Percentiles rank a stretch among this genome's conserved stretches.
These are phyloP conservation scores for Gymnosoma rotundatum DNA, from an alignment of 2,888 invertebrate genomes.

Conservation along the genomic window DNA sequence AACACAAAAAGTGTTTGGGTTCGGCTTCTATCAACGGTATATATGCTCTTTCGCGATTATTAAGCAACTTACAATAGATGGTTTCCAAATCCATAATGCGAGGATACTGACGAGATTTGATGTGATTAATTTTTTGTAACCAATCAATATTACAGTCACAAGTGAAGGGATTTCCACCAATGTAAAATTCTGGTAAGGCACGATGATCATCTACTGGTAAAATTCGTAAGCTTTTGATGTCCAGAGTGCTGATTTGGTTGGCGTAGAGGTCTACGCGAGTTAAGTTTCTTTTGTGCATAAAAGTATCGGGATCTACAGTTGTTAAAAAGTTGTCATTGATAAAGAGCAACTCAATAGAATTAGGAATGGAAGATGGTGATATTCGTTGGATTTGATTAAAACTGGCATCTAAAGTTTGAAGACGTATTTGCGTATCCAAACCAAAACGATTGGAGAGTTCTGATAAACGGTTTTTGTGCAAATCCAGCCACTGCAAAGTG, in stretches of 20 bases:
- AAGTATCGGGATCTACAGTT: conserved; percentile 93
- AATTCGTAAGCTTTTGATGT: conserved; percentile 92
- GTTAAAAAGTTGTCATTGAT: conserved; percentile 94
- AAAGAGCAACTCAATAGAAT: conserved; percentile 92
- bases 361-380: conserved; percentile 89
- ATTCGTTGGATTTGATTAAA: conserved; percentile 93
- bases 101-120: conserved; percentile 93
- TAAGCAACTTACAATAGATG: conserved; percentile 93
- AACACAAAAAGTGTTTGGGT: conserved; percentile 94
- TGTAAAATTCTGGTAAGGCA: conserved; percentile 93
- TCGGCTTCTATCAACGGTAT: conserved; percentile 93
- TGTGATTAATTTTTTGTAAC: conserved; percentile 95
- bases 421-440: conserved; percentile 86
- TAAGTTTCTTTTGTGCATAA: conserved; percentile 93
- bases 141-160: conserved; percentile 98
- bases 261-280: conserved; percentile 96
- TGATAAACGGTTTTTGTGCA: conserved; percentile 92
- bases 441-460: conserved; percentile 90
- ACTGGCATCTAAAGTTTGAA: conserved; percentile 94
- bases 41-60: conserved; percentile 92
- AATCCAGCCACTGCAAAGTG: conserved; percentile 93
- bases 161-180: conserved; percentile 96
- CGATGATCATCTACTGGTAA: conserved; percentile 89
- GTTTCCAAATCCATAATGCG: conserved; percentile 94
- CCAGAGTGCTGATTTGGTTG: conserved; percentile 94